Base-by-base conservation (phyloP, 2,113 vertebrate species). In the Callospermophilus lateralis region DNA sequence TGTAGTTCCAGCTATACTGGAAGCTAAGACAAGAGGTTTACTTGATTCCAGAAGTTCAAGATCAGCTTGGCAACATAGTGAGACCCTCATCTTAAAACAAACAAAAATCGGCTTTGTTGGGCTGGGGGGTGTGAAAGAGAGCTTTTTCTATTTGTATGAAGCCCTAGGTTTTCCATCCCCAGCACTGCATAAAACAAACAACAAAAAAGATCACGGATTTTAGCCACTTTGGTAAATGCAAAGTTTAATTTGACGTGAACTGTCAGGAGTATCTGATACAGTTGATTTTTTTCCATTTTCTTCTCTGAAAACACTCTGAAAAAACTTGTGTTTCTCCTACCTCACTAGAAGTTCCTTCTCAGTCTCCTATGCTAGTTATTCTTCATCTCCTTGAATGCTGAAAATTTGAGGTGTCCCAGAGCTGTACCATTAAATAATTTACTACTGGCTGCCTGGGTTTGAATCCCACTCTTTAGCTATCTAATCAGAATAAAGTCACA, bases 361-460 rank as follows among this genome's bases (percentile, higher is more conserved):
- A 67, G 70, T 67, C 37, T 91, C 17, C 26, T 88, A 73, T 55
- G 22, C 70, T 53, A 20, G 4, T 81, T 91, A 32, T 84, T 79
- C 48, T 86, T 87, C 70, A 70, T 80, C 48, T 79, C 16, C 48
- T 81, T 20, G 30, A 67, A 28, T 39, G 63, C 37, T 79, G 61
- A 63, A 91, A 65, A 73, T 30, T 73, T 93, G 63, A 70, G 65
- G 24, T 63, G 45, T 83, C 37, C 45, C 24, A 72, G 76, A 63
- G 37, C 37, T 91, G 30, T 96, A 51, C 93, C 0, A 2, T 51
- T 32, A 17, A 77, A 39, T 70, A 83, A 48, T 92, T 88, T 37
- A 63, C 42, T 93, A 81, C 74, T 89, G 4, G 93, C 67, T 96
- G 34, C 37, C 6, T 89, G 16, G 28, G 48, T 95, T 94, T 95